Percentiles rank a stretch among this genome's conserved stretches.
phyloP scores from a whole-genome alignment of 2,113 vertebrate species.

The Tragulus kanchil region DNA sequence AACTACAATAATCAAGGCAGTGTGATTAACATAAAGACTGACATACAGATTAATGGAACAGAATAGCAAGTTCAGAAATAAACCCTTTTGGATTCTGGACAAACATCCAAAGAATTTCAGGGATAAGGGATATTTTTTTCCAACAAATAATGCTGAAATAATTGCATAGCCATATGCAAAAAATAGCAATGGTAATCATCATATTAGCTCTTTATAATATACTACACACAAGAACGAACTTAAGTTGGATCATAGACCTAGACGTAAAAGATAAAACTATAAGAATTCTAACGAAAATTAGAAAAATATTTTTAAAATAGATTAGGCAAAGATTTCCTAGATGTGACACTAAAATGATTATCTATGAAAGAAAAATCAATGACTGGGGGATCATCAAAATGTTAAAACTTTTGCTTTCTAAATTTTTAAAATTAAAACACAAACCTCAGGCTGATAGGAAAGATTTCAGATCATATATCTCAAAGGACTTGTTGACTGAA shows the following conservation, averaged over 20 bases:
- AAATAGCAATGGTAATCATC: not conserved
- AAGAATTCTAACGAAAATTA: not conserved
- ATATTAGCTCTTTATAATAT: not conserved
- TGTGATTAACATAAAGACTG: not conserved
- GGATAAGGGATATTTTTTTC: not conserved
- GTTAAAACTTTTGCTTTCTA: not conserved
- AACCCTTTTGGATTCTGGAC: not conserved
- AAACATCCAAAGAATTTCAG: not conserved
- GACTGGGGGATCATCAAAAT: not conserved
- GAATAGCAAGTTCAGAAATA: constrained; percentile 28
- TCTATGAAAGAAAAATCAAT: constrained; percentile 18
- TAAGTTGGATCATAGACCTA: not conserved
- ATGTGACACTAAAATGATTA: not conserved
- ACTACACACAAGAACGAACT: not conserved
- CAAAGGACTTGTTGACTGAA: not conserved
- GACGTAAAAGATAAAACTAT: not conserved
- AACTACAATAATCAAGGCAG: not conserved
- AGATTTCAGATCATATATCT: constrained; percentile 1
- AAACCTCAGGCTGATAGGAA: not conserved
- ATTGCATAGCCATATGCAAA: not conserved
- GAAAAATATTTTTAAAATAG: not conserved
- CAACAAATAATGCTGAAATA: not conserved
- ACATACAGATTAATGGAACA: not conserved
- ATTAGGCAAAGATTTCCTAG: not conserved
- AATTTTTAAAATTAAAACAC: constrained; percentile 21